phyloP scores from a whole-genome alignment of 2,888 invertebrate species.

The Dryomyza anilis region DNA sequence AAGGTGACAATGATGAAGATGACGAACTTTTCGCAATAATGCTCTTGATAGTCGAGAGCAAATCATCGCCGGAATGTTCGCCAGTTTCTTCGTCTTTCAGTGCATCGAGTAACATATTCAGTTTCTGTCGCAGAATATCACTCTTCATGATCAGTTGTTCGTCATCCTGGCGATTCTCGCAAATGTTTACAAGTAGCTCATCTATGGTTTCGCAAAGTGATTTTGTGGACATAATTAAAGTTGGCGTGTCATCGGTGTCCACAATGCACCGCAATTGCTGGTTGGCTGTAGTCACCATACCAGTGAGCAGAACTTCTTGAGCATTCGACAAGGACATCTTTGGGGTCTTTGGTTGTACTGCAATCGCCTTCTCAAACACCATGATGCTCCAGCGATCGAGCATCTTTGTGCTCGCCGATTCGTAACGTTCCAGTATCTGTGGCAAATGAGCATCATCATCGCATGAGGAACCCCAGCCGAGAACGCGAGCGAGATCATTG shows the following conservation, averaged over 20 bases:
- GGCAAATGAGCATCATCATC: constrained; percentile 94
- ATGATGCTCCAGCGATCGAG: constrained; percentile 97
- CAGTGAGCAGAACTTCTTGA: constrained; percentile 65
- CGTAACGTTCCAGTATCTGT: constrained; percentile 89
- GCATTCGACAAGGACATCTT: constrained; percentile 63
- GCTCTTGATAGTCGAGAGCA: constrained; percentile 52
- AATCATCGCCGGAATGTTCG: constrained; percentile 55
- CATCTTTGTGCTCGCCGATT: constrained; percentile 97
- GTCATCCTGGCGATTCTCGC: constrained; percentile 68
- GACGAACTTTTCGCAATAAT: constrained; percentile 47
- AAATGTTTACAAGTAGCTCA: constrained; percentile 71
- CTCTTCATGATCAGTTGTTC: constrained; percentile 71
- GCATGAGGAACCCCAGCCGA: constrained; percentile 96
- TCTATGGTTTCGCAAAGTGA: constrained; percentile 79
- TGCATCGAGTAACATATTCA: constrained; percentile 74
- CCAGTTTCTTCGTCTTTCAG: constrained; percentile 71
- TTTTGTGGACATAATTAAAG: constrained; percentile 75
- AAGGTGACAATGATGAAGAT: constrained; percentile 35
- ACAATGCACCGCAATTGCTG: constrained; percentile 85
- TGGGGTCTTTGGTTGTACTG: constrained; percentile 64
- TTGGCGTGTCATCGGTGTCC: constrained; percentile 77
- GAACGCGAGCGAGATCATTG: constrained; percentile 91
- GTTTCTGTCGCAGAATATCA: constrained; percentile 73
- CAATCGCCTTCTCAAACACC: constrained; percentile 82
- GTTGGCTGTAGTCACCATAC: constrained; percentile 79